A percentile compares a stretch with the other conserved stretches of the same genome.
Evolutionary conservation across 2,797 vertebrate species (phyloP).

Genomic region (Anableps anableps): DNA sequence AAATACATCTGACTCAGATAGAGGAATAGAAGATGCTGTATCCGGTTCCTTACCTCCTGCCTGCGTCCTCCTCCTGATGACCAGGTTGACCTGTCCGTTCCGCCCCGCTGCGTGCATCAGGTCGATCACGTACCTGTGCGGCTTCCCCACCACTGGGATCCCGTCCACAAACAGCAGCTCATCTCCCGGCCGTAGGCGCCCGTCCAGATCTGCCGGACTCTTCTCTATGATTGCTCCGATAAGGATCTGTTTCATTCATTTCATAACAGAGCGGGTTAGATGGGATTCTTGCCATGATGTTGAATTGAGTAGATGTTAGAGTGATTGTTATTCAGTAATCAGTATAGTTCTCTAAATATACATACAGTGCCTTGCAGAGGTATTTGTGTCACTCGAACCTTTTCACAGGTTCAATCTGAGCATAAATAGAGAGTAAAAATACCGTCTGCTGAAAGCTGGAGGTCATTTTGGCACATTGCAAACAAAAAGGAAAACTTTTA

Average conservation of each 20-base stretch:
- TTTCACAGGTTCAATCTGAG: neutral
- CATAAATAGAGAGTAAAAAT: neutral
- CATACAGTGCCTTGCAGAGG: neutral
- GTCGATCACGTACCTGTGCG: conserved; percentile 98
- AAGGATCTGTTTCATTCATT: conserved; percentile 84
- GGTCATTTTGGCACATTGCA: neutral
- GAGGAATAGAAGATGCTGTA: neutral
- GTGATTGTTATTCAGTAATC: conserved; percentile 42
- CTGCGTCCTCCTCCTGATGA: conserved; percentile 91
- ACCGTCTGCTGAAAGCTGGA: neutral
- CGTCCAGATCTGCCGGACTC: conserved; percentile 95
- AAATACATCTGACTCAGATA: neutral
- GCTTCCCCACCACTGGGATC: conserved; percentile 94
- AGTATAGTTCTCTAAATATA: conserved; percentile 1
- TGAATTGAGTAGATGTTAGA: conserved; percentile 45
- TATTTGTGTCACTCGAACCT: neutral
- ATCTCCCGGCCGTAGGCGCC: conserved; percentile 93
- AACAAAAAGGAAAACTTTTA: neutral
- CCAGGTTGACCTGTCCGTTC: conserved; percentile 94
- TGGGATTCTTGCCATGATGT: conserved; percentile 8
- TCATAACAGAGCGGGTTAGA: conserved; percentile 8
- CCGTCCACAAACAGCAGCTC: conserved; percentile 95
- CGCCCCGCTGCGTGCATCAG: conserved; percentile 97
- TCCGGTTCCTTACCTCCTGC: conserved; percentile 79
- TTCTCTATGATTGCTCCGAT: conserved; percentile 98